Base-by-base conservation (phyloP, 2,113 vertebrate genomes). In the Aramus guarauna region DNA sequence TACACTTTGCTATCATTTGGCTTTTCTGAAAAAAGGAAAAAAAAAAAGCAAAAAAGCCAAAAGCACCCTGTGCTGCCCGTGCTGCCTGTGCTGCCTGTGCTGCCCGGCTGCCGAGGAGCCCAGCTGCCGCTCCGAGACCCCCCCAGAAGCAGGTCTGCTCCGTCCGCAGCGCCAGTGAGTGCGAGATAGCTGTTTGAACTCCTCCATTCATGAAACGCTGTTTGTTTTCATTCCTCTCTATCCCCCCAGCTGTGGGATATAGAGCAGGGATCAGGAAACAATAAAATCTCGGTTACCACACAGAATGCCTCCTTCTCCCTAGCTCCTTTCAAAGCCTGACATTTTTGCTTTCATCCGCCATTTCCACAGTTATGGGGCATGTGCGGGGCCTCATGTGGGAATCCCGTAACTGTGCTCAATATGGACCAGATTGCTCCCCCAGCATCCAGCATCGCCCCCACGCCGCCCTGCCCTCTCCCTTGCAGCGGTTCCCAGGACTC, bases 341-440 rank as follows among this genome's bases (percentile, higher is more conserved):
- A 96, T 95, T 96, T 93, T 96, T 97, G 90, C 96, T 96, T 97
- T 97, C 96, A 96, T 97, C 95, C 89, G 5, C 79, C 95, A 71
- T 88, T 72, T 82, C 56, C 94, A 26, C 88, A 63, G 69, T 15
- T 4, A 39, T 6, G 89, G 89, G 91, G 58, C 81, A 77, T 77
- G 81, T 80, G 94, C 55, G 39, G 93, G 93, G 95, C 95, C 96
- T 72, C 93, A 6, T 4, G n/a, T 11, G 79, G 95, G 89, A 89
- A 43, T 58, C 26, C 93, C 67, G 18, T 23, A 11, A 24, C 85
- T 84, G 88, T 0, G 29, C 82, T 95, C 96, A 90, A 90, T 45
- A 59, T 76, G 86, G 20, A 15, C 86, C 74, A 74, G 71, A 67
- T 50, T 8, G 34, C 47, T 77, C 71, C 68, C 48, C 76, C 36